A percentile compares a stretch with the other conserved stretches of the same genome.
Conservation (phyloP, 2,113 vertebrate genomes). For the Manacus vitellinus region DNA sequence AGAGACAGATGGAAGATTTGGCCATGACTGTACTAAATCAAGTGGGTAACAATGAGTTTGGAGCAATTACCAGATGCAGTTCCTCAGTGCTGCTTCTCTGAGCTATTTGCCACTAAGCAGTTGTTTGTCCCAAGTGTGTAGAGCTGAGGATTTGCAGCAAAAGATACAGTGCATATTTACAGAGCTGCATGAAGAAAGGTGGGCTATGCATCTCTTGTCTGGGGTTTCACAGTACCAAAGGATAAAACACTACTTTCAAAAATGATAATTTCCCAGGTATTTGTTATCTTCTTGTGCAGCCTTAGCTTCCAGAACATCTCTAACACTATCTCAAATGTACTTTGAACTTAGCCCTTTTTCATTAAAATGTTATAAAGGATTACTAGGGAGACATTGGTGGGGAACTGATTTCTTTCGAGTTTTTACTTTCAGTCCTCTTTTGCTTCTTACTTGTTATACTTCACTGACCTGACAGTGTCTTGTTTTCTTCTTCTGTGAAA, state of each 20-base stretch:
- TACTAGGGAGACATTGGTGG: neutral
- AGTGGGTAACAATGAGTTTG: constrained; percentile 34
- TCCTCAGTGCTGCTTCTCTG: neutral
- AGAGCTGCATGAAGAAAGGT: neutral
- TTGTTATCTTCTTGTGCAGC: neutral
- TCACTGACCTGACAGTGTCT: neutral
- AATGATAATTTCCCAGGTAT: neutral
- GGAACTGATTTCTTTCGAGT: neutral
- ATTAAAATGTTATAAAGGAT: neutral
- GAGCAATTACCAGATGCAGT: constrained; percentile 32
- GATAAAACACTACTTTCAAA: neutral
- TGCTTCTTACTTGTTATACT: neutral
- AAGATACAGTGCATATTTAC: neutral
- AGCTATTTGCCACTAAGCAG: neutral
- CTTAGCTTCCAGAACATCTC: neutral
- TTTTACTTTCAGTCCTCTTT: neutral
- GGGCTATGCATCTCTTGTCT: neutral
- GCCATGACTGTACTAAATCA: constrained; percentile 53
- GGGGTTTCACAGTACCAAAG: neutral
- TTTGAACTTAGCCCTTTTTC: neutral
- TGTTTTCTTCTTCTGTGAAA: neutral
- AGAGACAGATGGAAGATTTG: constrained; percentile 71
- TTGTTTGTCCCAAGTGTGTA: neutral
- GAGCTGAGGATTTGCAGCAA: constrained; percentile 33
- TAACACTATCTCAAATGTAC: neutral